Evolutionary conservation across 2,888 invertebrate genomes (phyloP).

Genomic region (Sinotaia quadrata): DNA sequence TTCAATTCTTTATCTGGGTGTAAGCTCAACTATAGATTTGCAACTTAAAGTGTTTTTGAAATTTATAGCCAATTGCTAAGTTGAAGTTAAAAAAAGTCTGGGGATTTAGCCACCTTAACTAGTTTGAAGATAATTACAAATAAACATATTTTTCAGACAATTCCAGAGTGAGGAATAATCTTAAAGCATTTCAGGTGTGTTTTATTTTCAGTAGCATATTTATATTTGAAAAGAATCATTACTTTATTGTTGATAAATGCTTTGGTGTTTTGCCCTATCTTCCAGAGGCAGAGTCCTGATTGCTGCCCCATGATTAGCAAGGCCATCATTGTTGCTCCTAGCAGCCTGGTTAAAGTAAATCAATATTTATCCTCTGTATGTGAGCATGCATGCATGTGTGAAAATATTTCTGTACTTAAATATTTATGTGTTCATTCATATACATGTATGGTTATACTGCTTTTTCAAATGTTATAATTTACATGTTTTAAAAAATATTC

Average conservation of each 20-base stretch:
- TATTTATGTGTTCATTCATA: background rate
- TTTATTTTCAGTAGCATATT: too few species aligned
- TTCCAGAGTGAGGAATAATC: too few species aligned
- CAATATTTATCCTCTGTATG: background rate
- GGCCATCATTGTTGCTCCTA: conserved; percentile 95
- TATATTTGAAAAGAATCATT: too few species aligned
- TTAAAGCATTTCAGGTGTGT: too few species aligned
- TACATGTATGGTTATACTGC: background rate
- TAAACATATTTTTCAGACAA: background rate
- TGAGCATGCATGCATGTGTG: background rate
- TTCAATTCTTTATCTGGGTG: too few species aligned
- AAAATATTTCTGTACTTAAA: background rate
- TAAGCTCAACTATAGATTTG: too few species aligned
- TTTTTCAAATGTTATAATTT: conserved; percentile 1
- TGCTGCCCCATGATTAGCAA: conserved; percentile 91
- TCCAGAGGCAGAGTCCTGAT: conserved; percentile 88
- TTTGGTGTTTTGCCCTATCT: conserved; percentile 15
- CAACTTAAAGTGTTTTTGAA: too few species aligned
- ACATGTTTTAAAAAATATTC: background rate
- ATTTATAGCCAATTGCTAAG: too few species aligned
- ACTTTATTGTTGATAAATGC: too few species aligned
- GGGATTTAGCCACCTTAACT: too few species aligned
- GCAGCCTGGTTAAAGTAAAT: conserved; percentile 89
- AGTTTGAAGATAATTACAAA: too few species aligned
- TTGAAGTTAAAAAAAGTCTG: too few species aligned